These are phyloP conservation scores for Numenius arquata DNA, from an alignment of 2,113 vertebrate genomes.

Conservation along the genomic window DNA sequence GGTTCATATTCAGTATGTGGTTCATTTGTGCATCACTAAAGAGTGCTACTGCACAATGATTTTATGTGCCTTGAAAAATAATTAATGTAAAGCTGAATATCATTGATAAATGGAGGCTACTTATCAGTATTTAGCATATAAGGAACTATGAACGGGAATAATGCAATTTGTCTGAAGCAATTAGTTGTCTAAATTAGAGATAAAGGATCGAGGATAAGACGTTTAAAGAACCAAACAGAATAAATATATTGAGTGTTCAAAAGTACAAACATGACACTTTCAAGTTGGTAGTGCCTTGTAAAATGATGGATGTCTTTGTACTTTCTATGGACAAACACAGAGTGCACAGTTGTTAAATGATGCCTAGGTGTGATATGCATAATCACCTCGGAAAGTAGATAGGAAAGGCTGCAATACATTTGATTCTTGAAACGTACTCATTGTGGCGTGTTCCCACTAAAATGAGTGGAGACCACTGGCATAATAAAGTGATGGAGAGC, in stretches of 20 bases:
- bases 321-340: not conserved
- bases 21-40: constrained; percentile 29
- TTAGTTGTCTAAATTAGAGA: constrained; percentile 62
- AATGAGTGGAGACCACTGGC: not conserved
- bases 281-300: not conserved
- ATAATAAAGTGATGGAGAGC: not conserved
- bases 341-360: not conserved
- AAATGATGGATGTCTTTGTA: not conserved
- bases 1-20: not conserved
- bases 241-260: constrained; percentile 35
- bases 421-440: not conserved
- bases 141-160: constrained; percentile 42
- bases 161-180: constrained; percentile 57
- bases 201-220: constrained; percentile 52
- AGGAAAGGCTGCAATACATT: not conserved
- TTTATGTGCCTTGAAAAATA: constrained; percentile 27
- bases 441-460: not conserved
- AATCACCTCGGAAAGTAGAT: not conserved
- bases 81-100: constrained; percentile 55
- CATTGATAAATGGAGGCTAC: constrained; percentile 61
- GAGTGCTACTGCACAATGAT: not conserved
- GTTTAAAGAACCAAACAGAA: constrained; percentile 23
- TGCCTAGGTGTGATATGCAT: not conserved
- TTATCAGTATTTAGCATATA: constrained; percentile 64
- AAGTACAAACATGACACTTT: constrained; percentile 3